These are phyloP conservation scores for Altica lythri DNA, from an alignment of 2,888 invertebrate species.

Conservation along the genomic window DNA sequence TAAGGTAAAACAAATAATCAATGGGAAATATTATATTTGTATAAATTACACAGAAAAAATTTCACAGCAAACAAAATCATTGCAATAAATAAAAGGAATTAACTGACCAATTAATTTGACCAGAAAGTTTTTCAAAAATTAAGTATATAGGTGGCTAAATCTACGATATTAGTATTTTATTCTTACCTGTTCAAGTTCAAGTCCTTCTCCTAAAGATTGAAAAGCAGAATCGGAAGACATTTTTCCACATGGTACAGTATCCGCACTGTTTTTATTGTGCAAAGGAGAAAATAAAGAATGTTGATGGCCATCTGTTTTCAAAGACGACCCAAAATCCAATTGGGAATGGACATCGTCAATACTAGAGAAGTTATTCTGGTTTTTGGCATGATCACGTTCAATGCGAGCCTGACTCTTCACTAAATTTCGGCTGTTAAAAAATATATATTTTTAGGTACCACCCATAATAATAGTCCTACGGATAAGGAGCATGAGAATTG, in stretches of 20 bases:
- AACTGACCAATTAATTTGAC: no score
- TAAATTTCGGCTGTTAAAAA: conserved; percentile 42
- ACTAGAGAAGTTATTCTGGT: conserved; percentile 34
- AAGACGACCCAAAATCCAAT: conserved; percentile 49
- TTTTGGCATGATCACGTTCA: conserved; percentile 35
- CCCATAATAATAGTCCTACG: no score
- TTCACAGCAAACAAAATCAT: no score
- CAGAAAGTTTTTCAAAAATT: no score
- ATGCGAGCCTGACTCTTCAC: conserved; percentile 40
- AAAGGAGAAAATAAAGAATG: no score
- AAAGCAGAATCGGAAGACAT: conserved; percentile 63
- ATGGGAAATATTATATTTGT: no score
- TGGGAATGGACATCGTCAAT: conserved; percentile 46
- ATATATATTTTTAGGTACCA: background rate
- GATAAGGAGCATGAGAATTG: no score
- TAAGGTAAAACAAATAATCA: no score
- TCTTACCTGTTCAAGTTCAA: conserved; percentile 51
- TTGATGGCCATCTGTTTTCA: conserved; percentile 46
- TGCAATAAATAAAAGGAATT: no score
- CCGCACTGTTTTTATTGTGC: conserved; percentile 60
- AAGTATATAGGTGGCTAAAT: no score
- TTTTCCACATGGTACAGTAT: conserved; percentile 60
- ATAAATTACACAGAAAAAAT: no score
- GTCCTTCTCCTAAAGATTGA: conserved; percentile 57
- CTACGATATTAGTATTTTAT: no score